Evolutionary conservation across 2,113 vertebrate species (phyloP), one percentile per base, ranked within the genome.

Genomic region (Hemichromis elongatus): DNA sequence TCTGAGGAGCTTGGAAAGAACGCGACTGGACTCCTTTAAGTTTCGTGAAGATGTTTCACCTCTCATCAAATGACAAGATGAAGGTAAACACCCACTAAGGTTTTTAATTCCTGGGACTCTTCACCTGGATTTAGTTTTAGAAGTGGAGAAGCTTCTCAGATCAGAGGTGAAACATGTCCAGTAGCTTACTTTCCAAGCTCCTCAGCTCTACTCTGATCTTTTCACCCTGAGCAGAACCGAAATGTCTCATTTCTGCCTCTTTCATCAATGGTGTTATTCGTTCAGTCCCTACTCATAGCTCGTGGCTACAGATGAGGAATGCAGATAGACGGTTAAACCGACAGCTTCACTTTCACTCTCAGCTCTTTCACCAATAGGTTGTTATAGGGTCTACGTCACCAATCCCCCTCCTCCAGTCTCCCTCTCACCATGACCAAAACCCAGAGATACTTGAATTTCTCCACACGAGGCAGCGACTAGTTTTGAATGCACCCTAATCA

Each of bases 241-340:
- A 21, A 0, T 2, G 40, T 3, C 66, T 26, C 37, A 3, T 9
- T 10, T 45, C 66, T 70, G 66, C 40, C 13, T 18, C 40, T 26
- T 70, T 45, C 37, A 45, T 47, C 66, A 18, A 7, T 18, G 40
- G 47, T 40, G 12, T 68, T 24, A 24, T 42, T 70, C 66, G 13
- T 70, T 70, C 21, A 45, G 40, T 45, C 13, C 4, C 26, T 7
- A 26, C n/a, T 0, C n/a, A 24, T 14, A 4, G 21, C 63, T 10
- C 7, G 0, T 0, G 0, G 63, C 21, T 37, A 70, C 21, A 70
- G 37, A 26, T 70, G 8, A 70, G 21, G 66, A 28, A 21, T 26
- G 14, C 18, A 45, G 66, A 45, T 28, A 14, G 40, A 18, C 66
- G 2, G 63, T 45, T 70, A 70, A 26, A 10, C 37, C 21, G 24